Conservation (phyloP, 2,888 invertebrate genomes). For the Mesorhabditis belari region DNA sequence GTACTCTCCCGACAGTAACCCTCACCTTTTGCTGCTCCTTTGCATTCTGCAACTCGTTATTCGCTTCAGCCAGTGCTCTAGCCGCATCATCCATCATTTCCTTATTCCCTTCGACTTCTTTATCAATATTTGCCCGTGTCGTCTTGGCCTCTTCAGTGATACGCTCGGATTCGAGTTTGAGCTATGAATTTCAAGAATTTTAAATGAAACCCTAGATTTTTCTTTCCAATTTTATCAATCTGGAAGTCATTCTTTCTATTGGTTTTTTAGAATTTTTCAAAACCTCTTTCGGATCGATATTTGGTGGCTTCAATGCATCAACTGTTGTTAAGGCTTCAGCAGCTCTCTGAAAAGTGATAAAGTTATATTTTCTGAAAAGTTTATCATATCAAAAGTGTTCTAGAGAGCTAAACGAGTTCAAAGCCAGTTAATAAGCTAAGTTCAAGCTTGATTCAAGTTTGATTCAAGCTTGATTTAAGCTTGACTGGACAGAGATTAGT, state of each 20-base stretch:
- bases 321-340: conserved; percentile 74
- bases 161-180: conserved; percentile 65
- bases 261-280: conserved; percentile 58
- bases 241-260: not conserved
- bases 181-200: conserved; percentile 31
- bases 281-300: conserved; percentile 61
- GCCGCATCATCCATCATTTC: conserved; percentile 56
- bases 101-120: conserved; percentile 63
- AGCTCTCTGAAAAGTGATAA: too few relatives aligned
- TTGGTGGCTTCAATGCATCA: conserved; percentile 71
- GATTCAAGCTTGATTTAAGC: too few relatives aligned
- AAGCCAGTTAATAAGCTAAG: too few relatives aligned
- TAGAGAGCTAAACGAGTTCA: too few relatives aligned
- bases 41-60: conserved; percentile 59
- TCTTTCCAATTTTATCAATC: too few relatives aligned
- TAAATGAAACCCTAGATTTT: conserved; percentile 68
- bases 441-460: too few relatives aligned
- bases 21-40: conserved; percentile 65
- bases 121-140: conserved; percentile 64
- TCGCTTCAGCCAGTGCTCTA: conserved; percentile 61
- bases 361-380: too few relatives aligned
- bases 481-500: too few relatives aligned
- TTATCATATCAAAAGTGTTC: too few relatives aligned
- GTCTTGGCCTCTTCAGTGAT: conserved; percentile 53
- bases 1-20: not conserved